Percentiles rank a stretch among this genome's conserved stretches.
phyloP scores from a whole-genome alignment of 2,888 invertebrate genomes.

The Synergus umbraculus region DNA sequence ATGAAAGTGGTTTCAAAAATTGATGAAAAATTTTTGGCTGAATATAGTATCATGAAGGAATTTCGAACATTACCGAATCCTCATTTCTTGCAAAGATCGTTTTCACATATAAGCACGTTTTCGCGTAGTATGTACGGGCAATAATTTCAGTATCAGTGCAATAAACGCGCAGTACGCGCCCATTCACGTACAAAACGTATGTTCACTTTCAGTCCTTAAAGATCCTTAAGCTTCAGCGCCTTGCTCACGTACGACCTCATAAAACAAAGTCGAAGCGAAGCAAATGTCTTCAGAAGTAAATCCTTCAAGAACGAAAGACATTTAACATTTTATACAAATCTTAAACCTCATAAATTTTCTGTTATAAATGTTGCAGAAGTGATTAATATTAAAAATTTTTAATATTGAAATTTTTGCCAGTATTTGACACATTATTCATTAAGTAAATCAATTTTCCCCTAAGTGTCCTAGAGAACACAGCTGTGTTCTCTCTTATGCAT shows the following conservation, averaged over 20 bases:
- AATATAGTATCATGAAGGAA: not conserved
- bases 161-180: conserved; percentile 50
- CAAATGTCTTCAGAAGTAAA: conserved; percentile 27
- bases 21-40: not conserved
- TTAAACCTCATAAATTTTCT: not conserved
- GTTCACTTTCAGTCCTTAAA: conserved; percentile 33
- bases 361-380: not conserved
- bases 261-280: conserved; percentile 24
- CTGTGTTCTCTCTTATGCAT: too few relatives aligned
- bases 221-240: conserved; percentile 28
- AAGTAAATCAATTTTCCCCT: too few relatives aligned
- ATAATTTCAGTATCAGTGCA: conserved; percentile 52
- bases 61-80: not conserved
- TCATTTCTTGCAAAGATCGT: conserved; percentile 45
- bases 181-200: conserved; percentile 43
- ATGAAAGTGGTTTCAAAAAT: not conserved
- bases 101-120: conserved; percentile 46
- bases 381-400: too few relatives aligned
- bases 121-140: conserved; percentile 40
- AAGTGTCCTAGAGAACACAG: not conserved
- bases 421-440: too few relatives aligned
- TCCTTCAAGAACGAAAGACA: not conserved
- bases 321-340: conserved; percentile 1
- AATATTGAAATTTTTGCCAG: too few relatives aligned
- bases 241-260: conserved; percentile 14